Conservation (phyloP, 1,140 invertebrate species). For the Diorhabda carinulata region DNA sequence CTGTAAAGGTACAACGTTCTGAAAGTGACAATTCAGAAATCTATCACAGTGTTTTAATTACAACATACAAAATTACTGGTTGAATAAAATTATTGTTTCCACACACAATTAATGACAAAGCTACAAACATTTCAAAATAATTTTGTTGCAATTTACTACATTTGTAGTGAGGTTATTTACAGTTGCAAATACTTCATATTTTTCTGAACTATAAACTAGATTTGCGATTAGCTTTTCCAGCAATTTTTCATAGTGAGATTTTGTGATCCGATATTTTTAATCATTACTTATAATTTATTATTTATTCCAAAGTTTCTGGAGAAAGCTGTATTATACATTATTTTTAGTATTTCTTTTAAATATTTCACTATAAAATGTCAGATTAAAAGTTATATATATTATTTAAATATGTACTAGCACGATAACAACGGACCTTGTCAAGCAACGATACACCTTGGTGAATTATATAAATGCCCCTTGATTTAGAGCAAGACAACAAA, state of each 20-base stretch:
- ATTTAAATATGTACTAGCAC: too few species aligned
- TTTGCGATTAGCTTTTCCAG: not conserved
- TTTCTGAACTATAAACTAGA: not conserved
- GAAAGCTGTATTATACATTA: too few species aligned
- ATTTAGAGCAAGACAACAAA: too few species aligned
- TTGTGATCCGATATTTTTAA: too few species aligned
- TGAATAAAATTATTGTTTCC: not conserved
- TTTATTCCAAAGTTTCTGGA: too few species aligned
- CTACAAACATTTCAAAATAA: not conserved
- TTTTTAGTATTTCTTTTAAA: too few species aligned
- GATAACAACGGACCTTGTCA: too few species aligned
- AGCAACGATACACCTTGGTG: too few species aligned
- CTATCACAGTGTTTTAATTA: conserved; percentile 34
- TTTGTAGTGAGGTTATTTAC: not conserved
- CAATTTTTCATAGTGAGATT: not conserved
- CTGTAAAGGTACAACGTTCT: conserved; percentile 26
- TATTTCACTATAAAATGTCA: too few species aligned
- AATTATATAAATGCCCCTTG: too few species aligned
- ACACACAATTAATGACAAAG: not conserved
- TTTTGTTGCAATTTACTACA: not conserved
- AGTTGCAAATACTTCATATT: not conserved
- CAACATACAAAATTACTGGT: not conserved
- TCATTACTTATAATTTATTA: too few species aligned
- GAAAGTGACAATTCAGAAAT: conserved; percentile 18
- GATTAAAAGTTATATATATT: too few species aligned